phyloP scores from a whole-genome alignment of 2,113 vertebrate species.

The Damaliscus lunatus region DNA sequence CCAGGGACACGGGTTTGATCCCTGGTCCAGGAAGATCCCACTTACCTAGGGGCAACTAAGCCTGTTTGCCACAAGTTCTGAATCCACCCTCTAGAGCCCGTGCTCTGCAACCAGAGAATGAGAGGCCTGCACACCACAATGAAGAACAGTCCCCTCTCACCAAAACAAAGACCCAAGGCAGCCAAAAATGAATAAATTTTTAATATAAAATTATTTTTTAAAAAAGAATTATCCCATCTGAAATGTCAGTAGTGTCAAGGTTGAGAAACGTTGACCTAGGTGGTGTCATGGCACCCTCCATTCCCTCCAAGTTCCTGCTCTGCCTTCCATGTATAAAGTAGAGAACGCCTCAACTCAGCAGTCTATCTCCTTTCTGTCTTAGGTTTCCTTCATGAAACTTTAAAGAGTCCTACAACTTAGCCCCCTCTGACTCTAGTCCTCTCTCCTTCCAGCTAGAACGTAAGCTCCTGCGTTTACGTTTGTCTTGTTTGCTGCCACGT shows the following conservation, averaged over 20 bases:
- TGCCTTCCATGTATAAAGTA: not conserved
- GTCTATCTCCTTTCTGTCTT: not conserved
- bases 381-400: not conserved
- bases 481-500: not conserved
- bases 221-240: not conserved
- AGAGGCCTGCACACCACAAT: not conserved
- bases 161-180: not conserved
- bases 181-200: not conserved
- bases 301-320: not conserved
- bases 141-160: not conserved
- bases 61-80: not conserved
- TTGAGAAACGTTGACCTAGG: not conserved
- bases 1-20: not conserved
- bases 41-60: not conserved
- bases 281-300: rapidly evolving
- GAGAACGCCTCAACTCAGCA: not conserved
- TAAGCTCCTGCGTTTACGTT: not conserved
- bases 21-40: not conserved
- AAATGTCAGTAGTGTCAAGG: not conserved
- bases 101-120: not conserved
- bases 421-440: not conserved
- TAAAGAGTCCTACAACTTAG: not conserved
- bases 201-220: not conserved
- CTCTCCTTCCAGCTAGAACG: not conserved
- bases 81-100: not conserved